These are phyloP conservation scores for Rhinogobius similis DNA, from an alignment of 2,113 vertebrate genomes.

Conservation along the genomic window DNA sequence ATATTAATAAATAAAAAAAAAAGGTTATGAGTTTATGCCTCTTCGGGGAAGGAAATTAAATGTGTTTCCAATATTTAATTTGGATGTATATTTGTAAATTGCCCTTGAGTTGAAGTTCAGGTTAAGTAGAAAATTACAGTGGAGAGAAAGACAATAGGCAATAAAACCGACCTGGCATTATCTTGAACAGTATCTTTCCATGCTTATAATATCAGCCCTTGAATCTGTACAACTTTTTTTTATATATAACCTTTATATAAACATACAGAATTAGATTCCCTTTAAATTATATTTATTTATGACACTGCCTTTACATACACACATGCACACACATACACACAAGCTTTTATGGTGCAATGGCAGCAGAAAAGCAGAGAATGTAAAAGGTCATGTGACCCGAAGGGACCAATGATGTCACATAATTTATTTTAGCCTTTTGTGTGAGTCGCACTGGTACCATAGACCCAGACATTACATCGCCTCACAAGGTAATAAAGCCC, in stretches of 20 bases:
- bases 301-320: background rate
- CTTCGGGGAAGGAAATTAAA: conserved; percentile 4
- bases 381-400: background rate
- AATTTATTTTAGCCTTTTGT: conserved; percentile 29
- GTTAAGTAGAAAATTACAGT: background rate
- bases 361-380: background rate
- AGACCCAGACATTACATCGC: conserved; percentile 75
- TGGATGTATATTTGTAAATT: conserved; percentile 2
- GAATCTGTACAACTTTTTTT: background rate
- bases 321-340: background rate
- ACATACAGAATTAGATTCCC: background rate
- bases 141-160: background rate
- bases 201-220: background rate
- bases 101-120: background rate
- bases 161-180: background rate
- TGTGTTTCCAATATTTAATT: background rate
- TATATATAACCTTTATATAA: background rate
- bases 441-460: conserved; percentile 63
- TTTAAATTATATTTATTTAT: background rate
- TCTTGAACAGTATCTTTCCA: background rate
- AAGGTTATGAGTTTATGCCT: background rate
- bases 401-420: conserved; percentile 4
- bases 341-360: background rate
- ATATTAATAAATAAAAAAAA: background rate
- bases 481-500: conserved; percentile 68